phyloP scores from a whole-genome alignment of 2,888 invertebrate genomes.

The Dasysyrphus tricinctus region DNA sequence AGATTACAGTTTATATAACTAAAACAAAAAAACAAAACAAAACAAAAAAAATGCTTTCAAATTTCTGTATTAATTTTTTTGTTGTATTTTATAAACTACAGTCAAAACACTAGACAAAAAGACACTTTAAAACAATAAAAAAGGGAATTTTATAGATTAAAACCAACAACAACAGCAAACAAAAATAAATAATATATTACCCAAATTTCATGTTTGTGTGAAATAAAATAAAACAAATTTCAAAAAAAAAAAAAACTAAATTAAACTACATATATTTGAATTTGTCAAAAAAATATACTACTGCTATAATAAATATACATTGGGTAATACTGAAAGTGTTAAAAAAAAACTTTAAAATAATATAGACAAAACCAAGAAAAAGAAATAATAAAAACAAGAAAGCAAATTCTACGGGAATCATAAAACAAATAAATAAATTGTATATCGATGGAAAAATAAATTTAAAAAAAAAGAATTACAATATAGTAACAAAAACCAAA shows the following conservation, averaged over 20 bases:
- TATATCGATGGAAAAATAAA: constrained; percentile 65
- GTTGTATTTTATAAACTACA: constrained; percentile 26
- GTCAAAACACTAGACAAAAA: constrained; percentile 15
- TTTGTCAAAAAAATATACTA: constrained; percentile 21
- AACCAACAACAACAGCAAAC: not conserved
- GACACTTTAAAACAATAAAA: constrained; percentile 41
- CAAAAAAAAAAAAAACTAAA: constrained; percentile 33
- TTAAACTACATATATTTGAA: constrained; percentile 35
- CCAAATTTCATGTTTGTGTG: constrained; percentile 51
- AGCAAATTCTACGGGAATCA: constrained; percentile 45
- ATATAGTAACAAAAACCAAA: constrained; percentile 61
- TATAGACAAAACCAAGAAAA: constrained; percentile 30
- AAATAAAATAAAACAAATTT: constrained; percentile 33
- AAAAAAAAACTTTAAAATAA: constrained; percentile 39
- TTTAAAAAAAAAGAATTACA: constrained; percentile 64
- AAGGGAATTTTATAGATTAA: constrained; percentile 53
- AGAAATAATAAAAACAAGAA: not conserved
- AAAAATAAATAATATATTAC: constrained; percentile 32
- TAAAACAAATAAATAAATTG: constrained; percentile 59
- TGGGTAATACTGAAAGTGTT: constrained; percentile 62
- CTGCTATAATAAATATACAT: constrained; percentile 49
- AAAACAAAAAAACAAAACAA: not conserved
- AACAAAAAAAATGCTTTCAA: not conserved
- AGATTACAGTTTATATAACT: constrained; percentile 3
- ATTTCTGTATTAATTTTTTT: constrained; percentile 16